phyloP scores from a whole-genome alignment of 1,140 invertebrate genomes.

The Nylanderia fulva region DNA sequence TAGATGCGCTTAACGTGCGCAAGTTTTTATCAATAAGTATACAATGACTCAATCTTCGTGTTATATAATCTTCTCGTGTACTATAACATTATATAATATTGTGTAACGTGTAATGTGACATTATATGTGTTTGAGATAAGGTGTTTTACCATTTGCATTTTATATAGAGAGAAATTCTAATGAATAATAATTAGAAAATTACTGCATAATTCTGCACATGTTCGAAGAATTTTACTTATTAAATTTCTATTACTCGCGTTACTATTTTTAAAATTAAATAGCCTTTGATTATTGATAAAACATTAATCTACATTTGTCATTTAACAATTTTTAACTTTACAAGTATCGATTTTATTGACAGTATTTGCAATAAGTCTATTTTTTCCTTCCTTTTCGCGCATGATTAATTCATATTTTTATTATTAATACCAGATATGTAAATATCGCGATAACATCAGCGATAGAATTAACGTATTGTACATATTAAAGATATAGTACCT shows the following conservation, averaged over 20 bases:
- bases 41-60: neutral
- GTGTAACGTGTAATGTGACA: neutral
- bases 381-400: neutral
- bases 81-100: neutral
- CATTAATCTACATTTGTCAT: too few relatives aligned
- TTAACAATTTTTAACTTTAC: too few relatives aligned
- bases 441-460: neutral
- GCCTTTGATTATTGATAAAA: neutral
- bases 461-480: neutral
- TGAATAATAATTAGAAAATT: neutral
- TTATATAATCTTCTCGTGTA: neutral
- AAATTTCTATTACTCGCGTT: neutral
- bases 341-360: neutral
- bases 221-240: neutral
- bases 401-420: neutral
- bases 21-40: neutral
- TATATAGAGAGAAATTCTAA: constrained; percentile 6
- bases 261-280: neutral
- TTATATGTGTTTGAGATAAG: neutral
- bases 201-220: constrained; percentile 1
- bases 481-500: neutral
- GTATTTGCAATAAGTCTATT: too few relatives aligned
- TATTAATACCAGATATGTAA: neutral
- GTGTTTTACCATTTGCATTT: neutral
- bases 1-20: neutral